phyloP scores from a whole-genome alignment of 2,797 vertebrate species.

The Apogon hyalosoma region DNA sequence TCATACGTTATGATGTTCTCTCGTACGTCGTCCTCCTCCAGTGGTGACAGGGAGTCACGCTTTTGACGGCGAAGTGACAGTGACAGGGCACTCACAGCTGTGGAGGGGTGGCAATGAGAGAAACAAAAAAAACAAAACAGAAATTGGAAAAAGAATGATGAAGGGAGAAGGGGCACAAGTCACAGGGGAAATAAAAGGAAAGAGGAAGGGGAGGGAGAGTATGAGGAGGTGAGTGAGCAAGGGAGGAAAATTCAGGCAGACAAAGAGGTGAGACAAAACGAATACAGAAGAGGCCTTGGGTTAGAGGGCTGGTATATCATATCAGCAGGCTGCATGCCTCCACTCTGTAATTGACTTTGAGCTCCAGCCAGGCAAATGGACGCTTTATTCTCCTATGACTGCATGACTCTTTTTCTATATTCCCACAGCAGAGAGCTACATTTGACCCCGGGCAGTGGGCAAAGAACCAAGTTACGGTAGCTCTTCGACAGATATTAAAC shows the following conservation, averaged over 20 bases:
- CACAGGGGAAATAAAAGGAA: slow-evolving; percentile 70
- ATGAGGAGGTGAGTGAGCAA: slow-evolving; percentile 28
- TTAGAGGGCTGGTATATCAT: slow-evolving; percentile 68
- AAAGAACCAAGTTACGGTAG: slow-evolving; percentile 18
- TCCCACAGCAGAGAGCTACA: slow-evolving; percentile 38
- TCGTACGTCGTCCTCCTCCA: slow-evolving; percentile 92
- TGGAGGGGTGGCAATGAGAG: slow-evolving; percentile 15
- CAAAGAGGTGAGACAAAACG: slow-evolving; percentile 69
- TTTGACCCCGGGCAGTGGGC: slow-evolving; percentile 50
- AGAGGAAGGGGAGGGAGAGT: slow-evolving; percentile 30
- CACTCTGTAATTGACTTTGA: slow-evolving; percentile 71
- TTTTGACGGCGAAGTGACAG: slow-evolving; percentile 90
- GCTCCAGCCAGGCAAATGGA: slow-evolving; percentile 69
- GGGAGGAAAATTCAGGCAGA: slow-evolving; percentile 50
- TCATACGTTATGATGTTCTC: slow-evolving; percentile 97
- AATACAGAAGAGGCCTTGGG: slow-evolving; percentile 65
- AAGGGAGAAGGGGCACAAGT: slow-evolving; percentile 44
- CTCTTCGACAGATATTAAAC: slow-evolving; percentile 14
- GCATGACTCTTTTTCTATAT: slow-evolving; percentile 32
- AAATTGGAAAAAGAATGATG: slow-evolving; percentile 62
- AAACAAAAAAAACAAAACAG: slow-evolving; percentile 34
- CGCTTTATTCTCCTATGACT: slow-evolving; percentile 54
- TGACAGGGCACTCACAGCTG: slow-evolving; percentile 88
- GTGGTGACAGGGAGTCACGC: slow-evolving; percentile 88
- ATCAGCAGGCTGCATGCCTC: slow-evolving; percentile 74